A percentile compares a stretch with the other conserved stretches of the same genome.
phyloP scores from a whole-genome alignment of 2,113 vertebrate genomes.

The Passer montanus region DNA sequence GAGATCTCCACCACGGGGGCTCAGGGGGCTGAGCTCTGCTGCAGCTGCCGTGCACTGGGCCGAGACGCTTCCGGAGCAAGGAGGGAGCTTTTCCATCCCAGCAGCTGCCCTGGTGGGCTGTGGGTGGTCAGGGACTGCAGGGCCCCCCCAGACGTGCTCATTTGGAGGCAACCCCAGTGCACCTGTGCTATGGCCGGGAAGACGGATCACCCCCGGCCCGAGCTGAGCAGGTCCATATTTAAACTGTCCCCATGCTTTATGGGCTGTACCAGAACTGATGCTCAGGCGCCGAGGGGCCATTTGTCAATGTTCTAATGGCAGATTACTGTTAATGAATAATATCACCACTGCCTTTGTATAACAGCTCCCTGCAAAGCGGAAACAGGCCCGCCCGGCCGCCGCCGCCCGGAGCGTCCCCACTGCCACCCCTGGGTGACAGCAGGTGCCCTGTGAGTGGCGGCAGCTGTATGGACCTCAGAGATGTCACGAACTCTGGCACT shows the following conservation, averaged over 20 bases:
- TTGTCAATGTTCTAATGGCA: conserved; percentile 93
- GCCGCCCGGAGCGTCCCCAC: neutral
- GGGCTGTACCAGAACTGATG: conserved; percentile 81
- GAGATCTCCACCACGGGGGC: fast-evolving
- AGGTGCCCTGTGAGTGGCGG: neutral
- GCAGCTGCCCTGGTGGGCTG: fast-evolving
- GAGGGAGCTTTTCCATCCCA: neutral
- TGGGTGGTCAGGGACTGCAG: neutral
- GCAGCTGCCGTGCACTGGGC: fast-evolving
- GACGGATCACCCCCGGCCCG: conserved; percentile 84
- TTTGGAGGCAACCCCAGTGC: conserved; percentile 66
- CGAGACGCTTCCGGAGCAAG: fast-evolving
- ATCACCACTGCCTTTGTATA: conserved; percentile 64
- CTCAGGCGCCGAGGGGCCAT: conserved; percentile 80
- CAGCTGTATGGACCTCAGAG: fast-evolving
- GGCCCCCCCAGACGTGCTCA: conserved; percentile 48
- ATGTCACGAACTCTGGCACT: neutral
- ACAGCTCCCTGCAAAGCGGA: conserved; percentile 42
- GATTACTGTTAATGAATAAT: conserved; percentile 94
- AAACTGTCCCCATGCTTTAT: conserved; percentile 97
- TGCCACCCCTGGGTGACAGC: neutral
- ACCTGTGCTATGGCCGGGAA: conserved; percentile 71
- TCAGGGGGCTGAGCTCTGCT: fast-evolving
- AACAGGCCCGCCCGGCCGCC: neutral
- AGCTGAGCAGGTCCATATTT: conserved; percentile 91